These are phyloP conservation scores for Apostichopus leukothele DNA, from an alignment of 53 echinoderm and acorn worm species.

Conservation along the genomic window DNA sequence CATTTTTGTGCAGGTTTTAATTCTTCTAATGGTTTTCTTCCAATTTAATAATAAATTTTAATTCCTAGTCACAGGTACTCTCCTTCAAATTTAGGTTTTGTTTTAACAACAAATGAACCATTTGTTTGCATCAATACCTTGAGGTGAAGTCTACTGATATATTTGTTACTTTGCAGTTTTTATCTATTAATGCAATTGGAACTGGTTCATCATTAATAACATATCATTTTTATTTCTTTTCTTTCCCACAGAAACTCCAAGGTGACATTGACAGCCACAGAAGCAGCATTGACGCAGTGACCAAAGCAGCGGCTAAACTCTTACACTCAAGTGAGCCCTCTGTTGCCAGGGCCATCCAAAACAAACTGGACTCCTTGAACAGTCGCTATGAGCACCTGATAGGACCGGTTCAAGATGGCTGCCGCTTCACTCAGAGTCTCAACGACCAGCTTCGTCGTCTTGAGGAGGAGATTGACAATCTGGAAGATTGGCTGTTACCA, in stretches of 20 bases:
- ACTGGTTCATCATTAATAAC: too few relatives aligned
- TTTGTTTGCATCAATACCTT: too few relatives aligned
- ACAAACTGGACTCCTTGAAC: slow-evolving; percentile 84
- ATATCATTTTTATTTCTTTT: too few relatives aligned
- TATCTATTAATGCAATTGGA: too few relatives aligned
- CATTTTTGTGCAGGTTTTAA: too few relatives aligned
- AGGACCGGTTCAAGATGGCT: slow-evolving; percentile 68
- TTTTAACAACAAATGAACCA: too few relatives aligned
- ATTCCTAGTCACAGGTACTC: too few relatives aligned
- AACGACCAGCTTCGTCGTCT: slow-evolving; percentile 72
- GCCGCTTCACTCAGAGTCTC: slow-evolving; percentile 74
- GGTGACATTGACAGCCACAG: slow-evolving; percentile 75
- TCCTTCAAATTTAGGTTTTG: too few relatives aligned
- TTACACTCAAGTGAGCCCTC: slow-evolving; percentile 82
- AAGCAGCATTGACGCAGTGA: slow-evolving; percentile 82
- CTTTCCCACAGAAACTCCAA: slow-evolving; percentile 63
- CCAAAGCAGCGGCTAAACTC: slow-evolving; percentile 82
- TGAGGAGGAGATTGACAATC: slow-evolving; percentile 81
- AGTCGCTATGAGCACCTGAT: slow-evolving; percentile 65
- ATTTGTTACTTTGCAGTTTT: too few relatives aligned
- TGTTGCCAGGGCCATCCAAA: slow-evolving; percentile 75
- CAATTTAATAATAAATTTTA: too few relatives aligned
- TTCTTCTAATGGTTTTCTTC: too few relatives aligned
- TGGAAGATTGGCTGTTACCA: slow-evolving; percentile 97
- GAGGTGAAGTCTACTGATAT: too few relatives aligned